Percentiles rank a stretch among this genome's conserved stretches.
Evolutionary conservation across 1,140 invertebrate species (phyloP).

Genomic region (Aphelinus certus): DNA sequence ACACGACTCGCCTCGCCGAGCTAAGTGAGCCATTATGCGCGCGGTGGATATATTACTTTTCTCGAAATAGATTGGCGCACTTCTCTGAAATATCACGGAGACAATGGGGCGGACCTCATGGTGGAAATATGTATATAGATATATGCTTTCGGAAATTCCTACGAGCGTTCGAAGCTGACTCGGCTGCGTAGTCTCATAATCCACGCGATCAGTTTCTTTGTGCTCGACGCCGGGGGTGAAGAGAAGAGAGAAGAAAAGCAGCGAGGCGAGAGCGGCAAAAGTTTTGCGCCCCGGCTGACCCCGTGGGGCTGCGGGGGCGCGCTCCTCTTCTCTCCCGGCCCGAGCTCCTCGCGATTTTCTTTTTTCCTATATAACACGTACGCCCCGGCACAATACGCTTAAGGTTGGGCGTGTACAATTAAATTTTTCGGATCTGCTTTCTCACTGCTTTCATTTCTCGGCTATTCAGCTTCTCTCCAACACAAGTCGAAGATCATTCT

Average conservation of each 20-base stretch:
- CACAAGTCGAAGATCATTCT: neutral
- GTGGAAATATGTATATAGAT: too few relatives aligned
- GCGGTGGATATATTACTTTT: too few relatives aligned
- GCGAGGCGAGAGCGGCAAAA: slow-evolving; percentile 13
- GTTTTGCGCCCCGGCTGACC: neutral
- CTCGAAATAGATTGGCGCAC: too few relatives aligned
- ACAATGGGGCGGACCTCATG: too few relatives aligned
- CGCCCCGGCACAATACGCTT: neutral
- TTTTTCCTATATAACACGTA: neutral
- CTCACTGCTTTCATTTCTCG: neutral
- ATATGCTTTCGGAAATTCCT: too few relatives aligned
- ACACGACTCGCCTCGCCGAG: too few relatives aligned
- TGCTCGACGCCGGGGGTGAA: neutral
- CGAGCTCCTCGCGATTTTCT: slow-evolving; percentile 3
- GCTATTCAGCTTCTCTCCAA: neutral
- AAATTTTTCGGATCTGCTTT: slow-evolving; percentile 1
- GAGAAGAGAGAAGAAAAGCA: neutral
- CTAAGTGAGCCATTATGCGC: too few relatives aligned
- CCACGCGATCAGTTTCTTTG: slow-evolving; percentile 5
- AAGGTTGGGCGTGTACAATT: neutral
- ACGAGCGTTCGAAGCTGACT: too few relatives aligned
- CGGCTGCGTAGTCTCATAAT: neutral
- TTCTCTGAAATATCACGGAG: too few relatives aligned
- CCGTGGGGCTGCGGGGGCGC: neutral
- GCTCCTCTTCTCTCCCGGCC: neutral